phyloP scores from a whole-genome alignment of 2,888 invertebrate species.

The Julus scanicus region DNA sequence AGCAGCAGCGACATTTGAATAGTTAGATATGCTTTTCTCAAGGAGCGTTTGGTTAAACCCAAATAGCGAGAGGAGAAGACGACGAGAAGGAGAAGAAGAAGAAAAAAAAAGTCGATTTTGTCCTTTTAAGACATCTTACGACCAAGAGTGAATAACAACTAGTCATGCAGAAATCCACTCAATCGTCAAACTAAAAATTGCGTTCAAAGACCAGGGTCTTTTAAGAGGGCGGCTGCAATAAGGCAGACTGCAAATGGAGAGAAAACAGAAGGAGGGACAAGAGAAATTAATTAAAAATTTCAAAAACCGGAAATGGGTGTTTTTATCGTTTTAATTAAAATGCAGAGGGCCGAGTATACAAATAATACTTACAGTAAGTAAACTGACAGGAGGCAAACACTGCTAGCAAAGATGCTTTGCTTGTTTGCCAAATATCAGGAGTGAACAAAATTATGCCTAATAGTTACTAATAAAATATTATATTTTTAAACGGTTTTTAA shows the following conservation, averaged over 20 bases:
- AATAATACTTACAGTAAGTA: no score
- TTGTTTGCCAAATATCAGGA: not conserved
- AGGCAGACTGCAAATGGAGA: no score
- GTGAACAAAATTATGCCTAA: not conserved
- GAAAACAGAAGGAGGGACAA: no score
- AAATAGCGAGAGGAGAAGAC: not conserved
- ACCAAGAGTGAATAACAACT: constrained; percentile 1
- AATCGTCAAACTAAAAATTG: not conserved
- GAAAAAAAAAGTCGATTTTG: not conserved
- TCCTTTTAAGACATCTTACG: not conserved
- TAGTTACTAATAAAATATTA: not conserved
- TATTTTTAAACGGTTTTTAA: not conserved
- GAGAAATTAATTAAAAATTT: no score
- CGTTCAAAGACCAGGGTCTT: not conserved
- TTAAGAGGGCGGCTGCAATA: not conserved
- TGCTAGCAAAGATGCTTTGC: not conserved
- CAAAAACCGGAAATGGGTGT: no score
- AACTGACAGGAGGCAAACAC: not conserved
- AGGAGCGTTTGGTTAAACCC: not conserved
- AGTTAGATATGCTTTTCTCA: not conserved
- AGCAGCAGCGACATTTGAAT: not conserved
- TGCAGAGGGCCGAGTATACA: no score
- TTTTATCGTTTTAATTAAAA: no score
- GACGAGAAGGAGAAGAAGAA: not conserved
- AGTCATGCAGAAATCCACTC: constrained; percentile 1